Conservation (phyloP, 2,797 vertebrate genomes). For the Mormyrops boulengeri region DNA sequence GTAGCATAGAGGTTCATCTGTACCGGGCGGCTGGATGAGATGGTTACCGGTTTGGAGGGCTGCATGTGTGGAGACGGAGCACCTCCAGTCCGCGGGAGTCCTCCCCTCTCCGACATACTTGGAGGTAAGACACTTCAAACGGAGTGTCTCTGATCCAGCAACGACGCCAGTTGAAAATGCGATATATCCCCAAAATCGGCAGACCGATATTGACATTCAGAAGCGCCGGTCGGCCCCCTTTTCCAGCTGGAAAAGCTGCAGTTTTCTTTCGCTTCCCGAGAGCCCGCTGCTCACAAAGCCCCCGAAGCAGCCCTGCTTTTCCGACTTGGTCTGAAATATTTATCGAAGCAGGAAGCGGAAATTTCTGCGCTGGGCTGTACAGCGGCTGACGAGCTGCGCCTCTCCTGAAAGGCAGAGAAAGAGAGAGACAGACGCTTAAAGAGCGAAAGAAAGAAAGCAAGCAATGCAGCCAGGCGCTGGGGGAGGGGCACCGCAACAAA, state of each 20-base stretch:
- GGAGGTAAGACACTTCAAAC: constrained; percentile 39
- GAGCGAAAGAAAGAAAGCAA: not conserved
- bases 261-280: not conserved
- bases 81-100: constrained; percentile 67
- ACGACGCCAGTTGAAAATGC: not conserved
- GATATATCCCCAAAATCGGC: not conserved
- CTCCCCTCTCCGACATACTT: constrained; percentile 69
- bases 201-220: not conserved
- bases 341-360: constrained; percentile 66
- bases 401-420: not conserved
- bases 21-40: constrained; percentile 73
- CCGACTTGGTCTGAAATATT: constrained; percentile 27
- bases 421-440: not conserved
- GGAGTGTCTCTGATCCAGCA: not conserved
- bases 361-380: constrained; percentile 42
- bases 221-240: not conserved
- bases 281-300: not conserved
- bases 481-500: not conserved
- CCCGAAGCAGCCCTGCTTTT: not conserved
- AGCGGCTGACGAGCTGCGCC: not conserved
- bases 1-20: constrained; percentile 93
- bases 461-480: not conserved
- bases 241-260: not conserved
- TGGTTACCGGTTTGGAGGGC: constrained; percentile 69
- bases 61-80: constrained; percentile 67